Evolutionary conservation across 30 jellyfish, hydroid and myxozoan species (phyloP).

Genomic region (Aurelia sp.): DNA sequence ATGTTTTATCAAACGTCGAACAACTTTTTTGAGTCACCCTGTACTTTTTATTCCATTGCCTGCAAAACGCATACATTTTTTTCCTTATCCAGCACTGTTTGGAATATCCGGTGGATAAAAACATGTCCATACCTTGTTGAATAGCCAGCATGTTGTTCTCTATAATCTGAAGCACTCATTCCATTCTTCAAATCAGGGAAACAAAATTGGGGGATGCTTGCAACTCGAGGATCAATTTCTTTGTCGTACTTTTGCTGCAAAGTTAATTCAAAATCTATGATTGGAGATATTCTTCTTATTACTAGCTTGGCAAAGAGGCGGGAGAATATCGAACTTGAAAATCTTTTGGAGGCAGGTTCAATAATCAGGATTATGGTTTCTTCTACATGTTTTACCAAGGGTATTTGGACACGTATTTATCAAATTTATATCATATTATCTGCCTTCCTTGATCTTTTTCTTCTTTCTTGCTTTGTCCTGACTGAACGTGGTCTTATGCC

Average conservation of each 20-base stretch:
- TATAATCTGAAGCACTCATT: conserved; percentile 38
- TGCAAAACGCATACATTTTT: background rate
- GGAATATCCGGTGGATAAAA: background rate
- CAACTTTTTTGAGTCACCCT: too few species aligned
- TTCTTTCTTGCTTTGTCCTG: too few species aligned
- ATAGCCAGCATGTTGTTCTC: conserved; percentile 52
- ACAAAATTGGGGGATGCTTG: conserved; percentile 91
- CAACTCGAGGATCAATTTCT: conserved; percentile 58
- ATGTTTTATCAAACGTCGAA: too few species aligned
- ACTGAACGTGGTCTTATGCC: too few species aligned
- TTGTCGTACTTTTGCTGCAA: conserved; percentile 45
- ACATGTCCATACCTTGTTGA: conserved; percentile 23
- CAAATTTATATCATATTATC: too few species aligned
- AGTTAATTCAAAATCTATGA: background rate
- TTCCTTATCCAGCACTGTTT: background rate
- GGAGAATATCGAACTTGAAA: too few species aligned
- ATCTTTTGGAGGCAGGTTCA: too few species aligned
- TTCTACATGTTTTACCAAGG: too few species aligned
- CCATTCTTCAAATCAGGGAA: conserved; percentile 75
- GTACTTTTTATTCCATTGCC: too few species aligned
- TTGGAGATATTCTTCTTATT: background rate
- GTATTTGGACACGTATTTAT: too few species aligned
- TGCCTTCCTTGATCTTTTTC: too few species aligned
- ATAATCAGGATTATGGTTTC: too few species aligned
- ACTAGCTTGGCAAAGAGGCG: background rate